Evolutionary conservation across 2,888 invertebrate genomes (phyloP).

Genomic region (Conchocele bisecta): DNA sequence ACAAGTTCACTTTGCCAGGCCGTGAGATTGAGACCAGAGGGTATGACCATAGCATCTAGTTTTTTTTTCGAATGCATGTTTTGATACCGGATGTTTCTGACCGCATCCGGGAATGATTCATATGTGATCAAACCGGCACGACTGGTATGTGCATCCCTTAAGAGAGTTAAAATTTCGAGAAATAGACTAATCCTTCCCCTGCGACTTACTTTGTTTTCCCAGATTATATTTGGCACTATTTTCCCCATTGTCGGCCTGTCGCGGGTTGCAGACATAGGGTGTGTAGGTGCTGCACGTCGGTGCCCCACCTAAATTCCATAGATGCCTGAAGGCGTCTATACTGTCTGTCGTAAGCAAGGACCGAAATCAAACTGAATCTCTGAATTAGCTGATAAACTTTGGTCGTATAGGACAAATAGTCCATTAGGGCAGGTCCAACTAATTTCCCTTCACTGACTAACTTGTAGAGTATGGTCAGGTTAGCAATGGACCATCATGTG

Average conservation of each 20-base stretch:
- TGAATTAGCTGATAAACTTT: background rate
- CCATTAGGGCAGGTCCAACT: too few species aligned
- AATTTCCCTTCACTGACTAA: too few species aligned
- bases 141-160: background rate
- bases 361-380: too few species aligned
- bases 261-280: too few species aligned
- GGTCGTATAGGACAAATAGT: too few species aligned
- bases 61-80: constrained; percentile 9
- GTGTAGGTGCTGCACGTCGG: constrained; percentile 7
- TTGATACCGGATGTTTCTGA: background rate
- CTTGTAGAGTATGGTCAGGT: too few species aligned
- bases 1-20: constrained; percentile 11
- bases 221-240: too few species aligned
- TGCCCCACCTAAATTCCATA: constrained; percentile 19
- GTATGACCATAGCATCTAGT: background rate
- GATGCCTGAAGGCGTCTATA: background rate
- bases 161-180: background rate
- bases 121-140: constrained; percentile 5
- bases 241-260: too few species aligned
- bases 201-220: too few species aligned
- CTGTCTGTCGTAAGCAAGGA: background rate
- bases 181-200: background rate
- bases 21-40: background rate
- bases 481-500: background rate
- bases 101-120: constrained; percentile 10